Evolutionary conservation across 92 coral and sea anemone genomes (phyloP).

Genomic region (Phenganax stokvisi): DNA sequence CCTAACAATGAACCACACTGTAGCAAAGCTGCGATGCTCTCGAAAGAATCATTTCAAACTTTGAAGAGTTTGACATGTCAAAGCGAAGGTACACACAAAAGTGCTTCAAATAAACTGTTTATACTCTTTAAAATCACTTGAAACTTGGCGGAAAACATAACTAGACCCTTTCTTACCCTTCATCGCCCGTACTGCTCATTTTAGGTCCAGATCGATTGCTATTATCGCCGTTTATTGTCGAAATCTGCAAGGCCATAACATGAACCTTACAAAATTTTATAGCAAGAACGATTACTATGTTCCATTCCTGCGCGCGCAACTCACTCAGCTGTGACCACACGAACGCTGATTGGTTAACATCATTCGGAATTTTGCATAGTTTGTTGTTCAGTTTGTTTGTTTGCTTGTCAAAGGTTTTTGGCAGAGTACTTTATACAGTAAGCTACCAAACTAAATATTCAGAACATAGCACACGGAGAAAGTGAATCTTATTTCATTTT

Average conservation of each 20-base stretch:
- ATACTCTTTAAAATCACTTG: background rate
- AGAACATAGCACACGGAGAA: background rate
- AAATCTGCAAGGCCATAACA: slow-evolving; percentile 69
- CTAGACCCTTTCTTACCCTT: slow-evolving; percentile 62
- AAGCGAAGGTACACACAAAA: background rate
- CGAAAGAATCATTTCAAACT: background rate
- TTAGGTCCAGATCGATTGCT: slow-evolving; percentile 43
- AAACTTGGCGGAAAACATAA: background rate
- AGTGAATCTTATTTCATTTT: background rate
- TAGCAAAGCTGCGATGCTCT: background rate
- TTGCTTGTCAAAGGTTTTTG: background rate
- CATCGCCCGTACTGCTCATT: slow-evolving; percentile 95
- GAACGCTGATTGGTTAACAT: slow-evolving; percentile 4
- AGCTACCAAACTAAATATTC: background rate
- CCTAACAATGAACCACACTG: no score
- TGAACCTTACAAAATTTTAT: slow-evolving; percentile 62
- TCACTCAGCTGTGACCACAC: background rate
- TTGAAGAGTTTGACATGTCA: background rate
- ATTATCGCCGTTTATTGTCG: slow-evolving; percentile 54
- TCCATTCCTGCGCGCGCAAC: slow-evolving; percentile 30
- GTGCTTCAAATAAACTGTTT: background rate
- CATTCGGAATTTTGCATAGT: background rate
- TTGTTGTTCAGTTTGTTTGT: background rate
- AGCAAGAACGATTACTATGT: background rate
- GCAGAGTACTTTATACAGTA: no score